Evolutionary conservation across 1,140 invertebrate genomes (phyloP), one percentile per base, ranked within the genome.

Genomic region (Pseudomyrmex gracilis): DNA sequence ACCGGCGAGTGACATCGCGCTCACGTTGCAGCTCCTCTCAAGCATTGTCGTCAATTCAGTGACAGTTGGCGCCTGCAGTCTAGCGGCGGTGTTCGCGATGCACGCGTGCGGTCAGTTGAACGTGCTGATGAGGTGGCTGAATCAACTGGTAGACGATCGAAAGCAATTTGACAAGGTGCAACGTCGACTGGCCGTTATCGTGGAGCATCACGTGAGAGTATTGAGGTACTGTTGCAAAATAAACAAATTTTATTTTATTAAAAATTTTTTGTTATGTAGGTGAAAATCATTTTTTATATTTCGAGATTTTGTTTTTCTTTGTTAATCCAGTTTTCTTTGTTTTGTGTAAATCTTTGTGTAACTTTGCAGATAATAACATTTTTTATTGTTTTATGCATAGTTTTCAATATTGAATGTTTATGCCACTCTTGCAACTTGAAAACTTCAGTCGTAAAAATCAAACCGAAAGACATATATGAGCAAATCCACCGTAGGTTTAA

Each of bases 191-290:
- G 53, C 58, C 15, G 20, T 49, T 13, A 90, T 92, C 49, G 85
- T 92, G n/a, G 47, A 87, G 15, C 84, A 86, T 66, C 92, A 93
- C 82, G 63, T 91, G 15, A 66, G 74, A 57, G 66, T 85, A 47
- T 64, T 90, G 10, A 85, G 64, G 89, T 90, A 78, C 58, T 80
- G 49, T 9, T 87, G 34, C 34, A 5, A 17, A 53, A 64, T 82
- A 89, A 63, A 47, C 34, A 5, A 0, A 5, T 34, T 5, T 3
- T 34, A 2, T 17, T 60, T 58, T 13, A 22, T 17, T 13, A 20
- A 20, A 66, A 45, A 10, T 20, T 51, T 9, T 43, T 2, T 53
- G 10, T 12, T 17, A 13, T 8, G 12, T 10, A 13, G 10, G 2
- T 51, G 0, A 12, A 58, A 58, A 58, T 45, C 20, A n/a, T 49